Evolutionary conservation across 2,113 vertebrate species (phyloP).

Genomic region (Lycaon pictus): DNA sequence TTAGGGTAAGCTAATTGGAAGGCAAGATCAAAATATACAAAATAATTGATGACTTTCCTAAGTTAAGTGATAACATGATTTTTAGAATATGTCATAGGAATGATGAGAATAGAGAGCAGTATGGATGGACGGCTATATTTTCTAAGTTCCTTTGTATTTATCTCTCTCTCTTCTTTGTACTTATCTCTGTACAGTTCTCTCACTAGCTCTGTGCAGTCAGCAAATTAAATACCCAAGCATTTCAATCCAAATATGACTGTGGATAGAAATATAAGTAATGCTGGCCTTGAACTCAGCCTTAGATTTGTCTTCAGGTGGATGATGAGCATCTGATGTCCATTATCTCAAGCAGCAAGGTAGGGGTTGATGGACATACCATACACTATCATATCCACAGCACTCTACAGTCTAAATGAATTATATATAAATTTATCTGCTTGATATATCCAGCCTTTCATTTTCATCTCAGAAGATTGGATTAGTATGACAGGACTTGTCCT

Average conservation of each 20-base stretch:
- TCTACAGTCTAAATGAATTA: conserved; percentile 60
- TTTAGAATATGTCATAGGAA: neutral
- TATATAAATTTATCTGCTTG: conserved; percentile 48
- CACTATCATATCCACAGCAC: neutral
- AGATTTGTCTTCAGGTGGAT: neutral
- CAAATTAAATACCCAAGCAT: neutral
- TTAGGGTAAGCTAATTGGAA: neutral
- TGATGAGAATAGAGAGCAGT: neutral
- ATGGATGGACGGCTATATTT: neutral
- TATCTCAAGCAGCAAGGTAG: neutral
- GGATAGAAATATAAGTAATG: neutral
- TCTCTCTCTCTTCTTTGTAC: neutral
- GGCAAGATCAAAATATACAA: neutral
- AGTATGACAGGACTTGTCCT: conserved; percentile 61
- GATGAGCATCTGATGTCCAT: neutral
- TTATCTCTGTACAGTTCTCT: neutral
- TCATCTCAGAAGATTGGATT: conserved; percentile 75
- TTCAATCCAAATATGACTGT: neutral
- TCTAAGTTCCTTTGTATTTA: neutral
- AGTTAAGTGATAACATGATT: neutral
- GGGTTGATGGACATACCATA: neutral
- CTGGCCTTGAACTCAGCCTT: neutral
- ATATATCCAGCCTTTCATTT: conserved; percentile 71
- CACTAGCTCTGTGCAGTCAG: neutral
- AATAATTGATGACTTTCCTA: neutral